Evolutionary conservation across 2,888 invertebrate species (phyloP).

Genomic region (Polyploca ridens): DNA sequence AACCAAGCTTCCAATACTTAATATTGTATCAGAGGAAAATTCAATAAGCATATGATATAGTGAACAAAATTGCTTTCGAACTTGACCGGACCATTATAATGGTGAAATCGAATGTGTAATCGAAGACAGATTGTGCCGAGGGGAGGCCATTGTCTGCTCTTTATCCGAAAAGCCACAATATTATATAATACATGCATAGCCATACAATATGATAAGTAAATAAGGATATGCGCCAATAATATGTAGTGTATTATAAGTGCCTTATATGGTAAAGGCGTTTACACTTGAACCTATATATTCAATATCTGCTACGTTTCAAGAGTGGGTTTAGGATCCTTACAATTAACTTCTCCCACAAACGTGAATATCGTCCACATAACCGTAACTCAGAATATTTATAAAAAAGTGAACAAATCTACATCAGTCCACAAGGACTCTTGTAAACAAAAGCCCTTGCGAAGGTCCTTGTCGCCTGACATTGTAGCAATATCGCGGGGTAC

Average conservation of each 20-base stretch:
- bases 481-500: constrained; percentile 6
- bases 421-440: background rate
- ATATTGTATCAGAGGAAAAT: constrained; percentile 6
- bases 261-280: background rate
- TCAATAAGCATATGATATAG: background rate
- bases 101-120: constrained; percentile 51
- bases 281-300: background rate
- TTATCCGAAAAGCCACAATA: constrained; percentile 27
- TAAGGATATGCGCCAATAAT: constrained; percentile 20
- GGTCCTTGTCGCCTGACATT: background rate
- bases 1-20: constrained; percentile 1
- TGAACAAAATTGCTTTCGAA: background rate
- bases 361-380: too few species aligned
- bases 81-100: constrained; percentile 38
- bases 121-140: constrained; percentile 43
- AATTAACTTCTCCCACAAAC: background rate
- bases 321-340: background rate
- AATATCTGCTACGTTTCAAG: background rate
- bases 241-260: background rate
- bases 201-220: constrained; percentile 24
- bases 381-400: background rate
- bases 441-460: constrained; percentile 5
- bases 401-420: background rate
- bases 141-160: constrained; percentile 19
- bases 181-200: constrained; percentile 16